phyloP scores from a whole-genome alignment of 2,113 vertebrate genomes.

The Anas platyrhynchos region DNA sequence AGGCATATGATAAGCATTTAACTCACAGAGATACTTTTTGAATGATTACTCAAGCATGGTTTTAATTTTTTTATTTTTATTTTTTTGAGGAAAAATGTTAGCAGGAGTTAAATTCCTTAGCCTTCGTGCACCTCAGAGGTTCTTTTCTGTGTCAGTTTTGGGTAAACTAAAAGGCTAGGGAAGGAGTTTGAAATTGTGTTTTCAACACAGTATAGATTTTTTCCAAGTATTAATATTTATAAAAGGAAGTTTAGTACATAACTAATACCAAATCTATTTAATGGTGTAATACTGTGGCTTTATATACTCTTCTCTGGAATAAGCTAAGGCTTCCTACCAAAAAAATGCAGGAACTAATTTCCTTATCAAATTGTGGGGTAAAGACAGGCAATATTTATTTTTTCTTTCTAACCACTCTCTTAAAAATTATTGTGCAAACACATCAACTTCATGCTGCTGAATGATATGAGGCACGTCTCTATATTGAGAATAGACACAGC shows the following conservation, averaged over 20 bases:
- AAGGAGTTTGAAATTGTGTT: not conserved
- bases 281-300: not conserved
- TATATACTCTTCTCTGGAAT: not conserved
- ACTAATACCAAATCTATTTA: not conserved
- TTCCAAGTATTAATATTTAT: not conserved
- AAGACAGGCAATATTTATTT: not conserved
- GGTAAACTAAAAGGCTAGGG: not conserved
- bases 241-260: not conserved
- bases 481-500: not conserved
- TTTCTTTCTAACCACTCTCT: not conserved
- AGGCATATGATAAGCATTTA: slow-evolving; percentile 8
- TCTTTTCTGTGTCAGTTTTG: not conserved
- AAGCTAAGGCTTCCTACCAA: not conserved
- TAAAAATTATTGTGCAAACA: not conserved
- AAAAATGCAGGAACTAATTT: not conserved
- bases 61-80: not conserved
- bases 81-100: not conserved
- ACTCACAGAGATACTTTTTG: not conserved
- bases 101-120: not conserved
- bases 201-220: not conserved
- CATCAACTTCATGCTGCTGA: not conserved
- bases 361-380: not conserved
- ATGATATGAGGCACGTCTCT: not conserved
- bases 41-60: not conserved
- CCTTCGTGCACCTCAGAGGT: not conserved